phyloP scores from a whole-genome alignment of 2,113 vertebrate species.

The Scolopax mira region DNA sequence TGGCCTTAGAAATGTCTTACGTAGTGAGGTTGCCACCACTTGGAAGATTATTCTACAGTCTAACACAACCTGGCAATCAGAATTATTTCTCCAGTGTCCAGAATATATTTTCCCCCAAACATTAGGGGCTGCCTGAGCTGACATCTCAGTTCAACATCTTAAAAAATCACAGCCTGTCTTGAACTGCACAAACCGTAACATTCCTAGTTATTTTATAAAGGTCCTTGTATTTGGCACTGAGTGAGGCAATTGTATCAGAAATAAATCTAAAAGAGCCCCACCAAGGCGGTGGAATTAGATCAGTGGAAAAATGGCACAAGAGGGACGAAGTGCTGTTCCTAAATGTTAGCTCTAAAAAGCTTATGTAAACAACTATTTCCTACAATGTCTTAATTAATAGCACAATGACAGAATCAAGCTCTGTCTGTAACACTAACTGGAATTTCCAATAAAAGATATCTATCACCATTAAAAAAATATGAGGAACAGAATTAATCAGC shows the following conservation, averaged over 20 bases:
- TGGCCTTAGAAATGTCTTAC: neutral
- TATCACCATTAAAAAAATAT: neutral
- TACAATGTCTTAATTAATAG: neutral
- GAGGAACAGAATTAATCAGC: neutral
- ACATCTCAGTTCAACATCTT: neutral
- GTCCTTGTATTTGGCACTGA: neutral
- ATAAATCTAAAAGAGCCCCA: neutral
- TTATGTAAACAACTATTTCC: constrained; percentile 19
- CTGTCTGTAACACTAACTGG: neutral
- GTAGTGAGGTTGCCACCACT: neutral
- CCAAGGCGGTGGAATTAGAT: neutral
- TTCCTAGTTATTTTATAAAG: neutral
- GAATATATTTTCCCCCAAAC: neutral
- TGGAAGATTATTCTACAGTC: neutral
- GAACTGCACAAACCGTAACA: neutral
- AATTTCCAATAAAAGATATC: constrained; percentile 26
- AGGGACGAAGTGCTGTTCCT: neutral
- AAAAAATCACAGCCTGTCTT: neutral
- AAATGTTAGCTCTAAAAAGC: neutral
- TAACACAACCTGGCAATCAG: neutral
- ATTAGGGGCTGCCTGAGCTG: neutral
- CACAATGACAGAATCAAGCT: neutral
- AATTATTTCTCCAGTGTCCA: neutral
- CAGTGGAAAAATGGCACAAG: constrained; percentile 10
- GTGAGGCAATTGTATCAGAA: neutral